phyloP scores from a whole-genome alignment of 2,113 vertebrate species.

The Sakesphorus luctuosus region DNA sequence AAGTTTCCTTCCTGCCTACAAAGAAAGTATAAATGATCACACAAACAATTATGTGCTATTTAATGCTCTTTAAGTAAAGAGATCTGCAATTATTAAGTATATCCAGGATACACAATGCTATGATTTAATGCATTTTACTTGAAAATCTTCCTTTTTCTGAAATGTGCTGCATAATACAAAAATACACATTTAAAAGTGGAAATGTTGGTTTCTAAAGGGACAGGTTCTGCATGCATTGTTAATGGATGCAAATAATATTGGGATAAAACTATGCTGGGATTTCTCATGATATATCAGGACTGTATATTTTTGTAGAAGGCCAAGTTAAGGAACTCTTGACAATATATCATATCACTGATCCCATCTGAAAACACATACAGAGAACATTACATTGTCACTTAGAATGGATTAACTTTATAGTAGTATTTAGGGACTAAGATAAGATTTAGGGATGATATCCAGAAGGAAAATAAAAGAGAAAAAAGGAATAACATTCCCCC shows the following conservation, averaged over 20 bases:
- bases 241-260: background rate
- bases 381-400: background rate
- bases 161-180: background rate
- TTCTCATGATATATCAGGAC: background rate
- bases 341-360: background rate
- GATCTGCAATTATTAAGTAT: slow-evolving; percentile 4
- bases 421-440: background rate
- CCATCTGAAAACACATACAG: background rate
- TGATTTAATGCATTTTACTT: background rate
- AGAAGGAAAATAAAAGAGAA: background rate
- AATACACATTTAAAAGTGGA: background rate
- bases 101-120: background rate
- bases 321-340: background rate
- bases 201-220: background rate
- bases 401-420: background rate
- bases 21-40: slow-evolving; percentile 27
- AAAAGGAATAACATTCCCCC: background rate
- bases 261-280: background rate
- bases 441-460: background rate
- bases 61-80: slow-evolving; percentile 16
- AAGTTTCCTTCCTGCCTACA: slow-evolving; percentile 40
- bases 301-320: background rate
- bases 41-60: slow-evolving; percentile 60
- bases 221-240: background rate
- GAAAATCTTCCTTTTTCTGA: background rate